Evolutionary conservation across 53 echinoderm and acorn worm species (phyloP).

Genomic region (Arbacia lixula): DNA sequence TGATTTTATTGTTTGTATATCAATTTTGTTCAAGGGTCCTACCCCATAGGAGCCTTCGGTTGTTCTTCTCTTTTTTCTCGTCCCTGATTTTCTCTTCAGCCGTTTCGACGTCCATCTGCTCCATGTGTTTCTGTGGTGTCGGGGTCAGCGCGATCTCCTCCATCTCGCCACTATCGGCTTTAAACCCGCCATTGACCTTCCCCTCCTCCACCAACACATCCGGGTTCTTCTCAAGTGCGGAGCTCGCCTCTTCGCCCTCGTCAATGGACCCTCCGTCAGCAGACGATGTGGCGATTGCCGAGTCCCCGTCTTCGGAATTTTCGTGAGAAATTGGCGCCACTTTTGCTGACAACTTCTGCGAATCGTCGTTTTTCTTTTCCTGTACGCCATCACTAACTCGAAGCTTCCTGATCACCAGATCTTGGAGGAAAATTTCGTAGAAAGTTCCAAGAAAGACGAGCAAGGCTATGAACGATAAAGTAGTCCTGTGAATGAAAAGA

Average conservation of each 20-base stretch:
- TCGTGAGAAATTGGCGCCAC: not conserved
- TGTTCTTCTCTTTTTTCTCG: not conserved
- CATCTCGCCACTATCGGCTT: not conserved
- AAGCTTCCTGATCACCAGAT: conserved; percentile 5
- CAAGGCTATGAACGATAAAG: conserved; percentile 9
- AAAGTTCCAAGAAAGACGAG: conserved; percentile 14
- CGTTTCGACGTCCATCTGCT: not conserved
- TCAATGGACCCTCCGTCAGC: not conserved
- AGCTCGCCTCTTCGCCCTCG: not conserved
- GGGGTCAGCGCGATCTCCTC: not conserved
- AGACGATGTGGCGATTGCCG: conserved; percentile 20
- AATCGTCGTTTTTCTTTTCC: not conserved
- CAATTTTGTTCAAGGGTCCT: too few species aligned
- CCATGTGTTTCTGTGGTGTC: not conserved
- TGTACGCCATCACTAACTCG: too few species aligned
- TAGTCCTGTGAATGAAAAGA: not conserved
- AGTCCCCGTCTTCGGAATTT: not conserved
- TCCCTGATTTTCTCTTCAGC: not conserved
- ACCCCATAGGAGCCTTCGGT: too few species aligned
- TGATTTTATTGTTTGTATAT: too few species aligned
- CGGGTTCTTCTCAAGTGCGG: not conserved
- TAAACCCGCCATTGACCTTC: conserved; percentile 6
- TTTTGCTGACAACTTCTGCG: not conserved
- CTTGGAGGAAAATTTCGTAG: conserved; percentile 20
- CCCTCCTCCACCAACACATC: not conserved